Evolutionary conservation across 2,797 vertebrate species (phyloP), one percentile per base, ranked within the genome.

Genomic region (Pagetopsis macropterus): DNA sequence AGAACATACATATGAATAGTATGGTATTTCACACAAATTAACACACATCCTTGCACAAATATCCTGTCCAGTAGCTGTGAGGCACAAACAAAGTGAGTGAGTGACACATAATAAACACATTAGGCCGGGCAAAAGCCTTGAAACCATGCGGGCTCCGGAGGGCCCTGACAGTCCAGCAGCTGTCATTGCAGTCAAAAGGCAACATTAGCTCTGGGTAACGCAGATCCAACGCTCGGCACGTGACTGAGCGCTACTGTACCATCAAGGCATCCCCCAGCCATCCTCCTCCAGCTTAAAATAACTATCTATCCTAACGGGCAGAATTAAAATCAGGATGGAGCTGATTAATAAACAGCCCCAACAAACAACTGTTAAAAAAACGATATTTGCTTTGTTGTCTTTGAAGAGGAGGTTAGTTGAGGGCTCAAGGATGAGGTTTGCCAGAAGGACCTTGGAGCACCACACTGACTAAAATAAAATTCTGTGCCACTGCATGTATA

Each of bases 101-200:
- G 62, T 89, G 89, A 91, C 90, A 92, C 89, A 88, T 89, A 79
- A 76, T 81, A 80, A 84, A 82, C 85, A 88, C 78, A 75, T 78
- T 59, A 74, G 23, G 58, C 72, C 58, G 70, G 80, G 84, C 79
- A 84, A 87, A 82, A 85, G 80, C 83, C 80, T 84, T 1, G 3
- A 78, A 84, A 78, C 83, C 85, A 85, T 43, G 50, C 43, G 0
- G 83, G 59, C 79, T 88, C 87, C 89, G 62, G 56, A 62, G 85
- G 91, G 87, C 54, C 78, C 76, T 89, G 83, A 89, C 87, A 88
- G 88, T 91, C 90, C 91, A 89, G 90, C 93, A 93, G 91, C 90
- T 93, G 91, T 92, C 91, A 92, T 71, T 87, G 84, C 87, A 89
- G 90, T 92, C 89, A 90, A 89, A 93, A 92, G 91, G 90, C 92